A percentile compares a stretch with the other conserved stretches of the same genome.
phyloP scores from a whole-genome alignment of 2,113 vertebrate genomes.

The Salvelinus alpinus region DNA sequence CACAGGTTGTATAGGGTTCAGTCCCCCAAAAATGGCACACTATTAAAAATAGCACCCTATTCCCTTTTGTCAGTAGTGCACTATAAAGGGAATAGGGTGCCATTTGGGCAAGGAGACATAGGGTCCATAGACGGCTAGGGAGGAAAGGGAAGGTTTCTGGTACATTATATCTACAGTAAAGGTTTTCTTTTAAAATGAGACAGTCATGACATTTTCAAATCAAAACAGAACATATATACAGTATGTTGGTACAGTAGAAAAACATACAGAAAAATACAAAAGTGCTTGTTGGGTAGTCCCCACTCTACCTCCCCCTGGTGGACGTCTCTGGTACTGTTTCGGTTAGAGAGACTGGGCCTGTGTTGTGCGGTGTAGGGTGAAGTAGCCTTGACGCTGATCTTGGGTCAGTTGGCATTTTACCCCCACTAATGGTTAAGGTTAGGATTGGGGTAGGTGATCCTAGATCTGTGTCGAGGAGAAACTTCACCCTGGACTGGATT shows the following conservation, averaged over 20 bases:
- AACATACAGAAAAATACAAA: constrained; percentile 33
- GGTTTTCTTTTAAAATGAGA: constrained; percentile 29
- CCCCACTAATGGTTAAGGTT: too few relatives aligned
- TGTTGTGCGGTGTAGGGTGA: not conserved
- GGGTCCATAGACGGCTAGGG: constrained; percentile 36
- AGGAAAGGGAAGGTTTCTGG: constrained; percentile 35
- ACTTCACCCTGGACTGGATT: too few relatives aligned
- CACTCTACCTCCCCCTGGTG: constrained; percentile 24
- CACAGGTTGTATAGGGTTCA: not conserved
- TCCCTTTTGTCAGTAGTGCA: too few relatives aligned
- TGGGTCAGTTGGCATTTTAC: too few relatives aligned
- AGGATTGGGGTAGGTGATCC: too few relatives aligned
- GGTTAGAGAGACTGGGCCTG: constrained; percentile 21
- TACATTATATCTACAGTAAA: constrained; percentile 14
- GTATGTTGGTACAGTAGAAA: constrained; percentile 43
- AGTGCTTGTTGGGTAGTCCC: constrained; percentile 31
- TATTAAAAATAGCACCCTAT: too few relatives aligned
- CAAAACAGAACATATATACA: constrained; percentile 50
- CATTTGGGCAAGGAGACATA: constrained; percentile 30
- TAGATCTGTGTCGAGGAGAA: too few relatives aligned
- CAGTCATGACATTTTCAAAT: constrained; percentile 46
- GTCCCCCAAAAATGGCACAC: too few relatives aligned
- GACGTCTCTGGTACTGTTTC: constrained; percentile 25
- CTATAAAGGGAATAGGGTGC: too few relatives aligned
- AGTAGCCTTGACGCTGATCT: too few relatives aligned